Evolutionary conservation across 2,797 vertebrate genomes (phyloP), one percentile per base, ranked within the genome.

Genomic region (Avahi laniger): DNA sequence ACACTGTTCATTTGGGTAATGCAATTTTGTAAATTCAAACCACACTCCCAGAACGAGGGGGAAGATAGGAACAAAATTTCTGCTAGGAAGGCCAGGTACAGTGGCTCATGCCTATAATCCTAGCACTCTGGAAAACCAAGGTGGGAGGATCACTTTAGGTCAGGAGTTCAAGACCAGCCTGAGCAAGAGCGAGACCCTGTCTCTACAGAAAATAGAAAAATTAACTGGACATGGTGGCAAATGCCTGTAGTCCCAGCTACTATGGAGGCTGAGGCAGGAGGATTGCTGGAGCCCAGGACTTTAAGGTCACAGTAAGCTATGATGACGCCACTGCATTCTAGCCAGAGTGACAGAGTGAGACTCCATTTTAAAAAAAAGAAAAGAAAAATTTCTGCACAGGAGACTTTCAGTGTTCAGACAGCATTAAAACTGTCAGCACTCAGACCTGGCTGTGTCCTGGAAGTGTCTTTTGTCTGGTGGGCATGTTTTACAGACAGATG

Each of bases 21-120:
- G 11, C 15, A 38, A 82, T 48, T 50, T 84, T 52, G 3, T 57
- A 26, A 50, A 24, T 57, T n/a, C 7, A 15, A 13, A 43, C 88
- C 3, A 6, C 0, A 0, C 12, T 41, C 50, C 10, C 24, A 30
- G 46, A 57, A n/a, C 2, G 4, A 6, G 28, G 41, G 17, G 11
- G 57, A 17, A 12, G 54, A 72, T 50, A 8, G 75, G 13, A 26
- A 41, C 65, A 26, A 63, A 8, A 14, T 24, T 70, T 82, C 35
- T 83, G 81, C 9, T 22, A 15, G 70, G 59, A 46, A n/a, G 33
- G 33, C 63, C 1, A 1, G 33, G 63, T 14, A 33, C 63, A n/a
- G 63, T 65, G 63, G 63, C 33, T 65, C 33, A 8, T 18, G 33
- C 63, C 63, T 65, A 3, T 65, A 65, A 65, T n/a, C 30, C 63